Base-by-base conservation (phyloP, 1,140 invertebrate genomes). In the Drosophila rufa region DNA sequence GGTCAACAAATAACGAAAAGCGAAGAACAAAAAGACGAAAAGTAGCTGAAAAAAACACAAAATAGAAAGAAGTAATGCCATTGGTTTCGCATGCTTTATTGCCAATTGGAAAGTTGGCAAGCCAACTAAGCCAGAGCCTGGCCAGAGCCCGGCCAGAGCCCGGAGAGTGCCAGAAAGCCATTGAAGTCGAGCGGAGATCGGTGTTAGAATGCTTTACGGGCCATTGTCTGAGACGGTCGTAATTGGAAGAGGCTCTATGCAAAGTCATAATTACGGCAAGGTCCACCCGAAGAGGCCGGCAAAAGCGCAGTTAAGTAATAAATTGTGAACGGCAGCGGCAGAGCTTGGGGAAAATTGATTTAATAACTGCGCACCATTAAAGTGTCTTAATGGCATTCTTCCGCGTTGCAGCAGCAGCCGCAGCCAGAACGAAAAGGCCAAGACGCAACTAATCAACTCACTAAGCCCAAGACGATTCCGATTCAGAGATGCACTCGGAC, bases 191-290 rank as follows among this genome's bases (percentile, higher is more conserved):
- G 48, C 50, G 43, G 33, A 61, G 66, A 73, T 73, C 65, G 75
- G 85, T 91, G 85, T 80, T 90, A 90, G 85, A 90, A 90, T 90
- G 85, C 66, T 90, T 90, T 90, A 90, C 89, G 75, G 79, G 75
- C 81, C 78, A 85, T 91, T 90, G 82, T 89, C 71, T 89, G 74
- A 53, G 80, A 53, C 61, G 78, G 77, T 75, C 80, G 85, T 89
- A 85, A 89, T 89, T 89, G 85, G 84, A 56, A 47, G 48, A 74
- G 62, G 19, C 17, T 40, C 70, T 69, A 83, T 89, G 84, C 83
- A 87, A 82, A 87, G 60, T 50, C 68, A 85, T 87, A 90, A 90
- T 85, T 79, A 74, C 74, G 85, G 56, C 33, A 2, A 38, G 19
- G 19, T 19, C 33, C 33, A 36, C 33, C 7, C 15, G 40, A 27